Conservation (phyloP, 2,888 invertebrate genomes). For the Atherix ibis region DNA sequence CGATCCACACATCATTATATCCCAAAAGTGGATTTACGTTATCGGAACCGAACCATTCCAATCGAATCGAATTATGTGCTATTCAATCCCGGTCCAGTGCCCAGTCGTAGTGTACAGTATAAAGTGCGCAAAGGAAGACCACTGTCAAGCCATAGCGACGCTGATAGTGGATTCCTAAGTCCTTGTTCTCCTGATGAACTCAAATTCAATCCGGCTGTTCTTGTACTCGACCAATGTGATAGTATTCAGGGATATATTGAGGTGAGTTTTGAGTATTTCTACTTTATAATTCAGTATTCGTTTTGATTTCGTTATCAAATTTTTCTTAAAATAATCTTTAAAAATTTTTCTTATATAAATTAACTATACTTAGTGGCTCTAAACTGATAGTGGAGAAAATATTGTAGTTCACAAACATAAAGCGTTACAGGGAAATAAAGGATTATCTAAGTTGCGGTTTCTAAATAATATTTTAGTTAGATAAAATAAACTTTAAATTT, state of each 20-base stretch:
- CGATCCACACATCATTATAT: constrained; percentile 7
- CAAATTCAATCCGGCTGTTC: constrained; percentile 25
- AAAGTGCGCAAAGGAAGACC: constrained; percentile 30
- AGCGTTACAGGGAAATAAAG: too few relatives aligned
- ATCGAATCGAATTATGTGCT: constrained; percentile 31
- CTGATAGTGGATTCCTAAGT: constrained; percentile 47
- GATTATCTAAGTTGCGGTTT: too few relatives aligned
- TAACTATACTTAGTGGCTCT: too few relatives aligned
- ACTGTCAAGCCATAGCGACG: constrained; percentile 38
- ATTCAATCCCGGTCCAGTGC: constrained; percentile 31
- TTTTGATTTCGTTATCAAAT: too few relatives aligned
- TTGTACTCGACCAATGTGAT: constrained; percentile 31
- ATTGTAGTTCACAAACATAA: too few relatives aligned
- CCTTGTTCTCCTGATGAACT: constrained; percentile 43
- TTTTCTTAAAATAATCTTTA: too few relatives aligned
- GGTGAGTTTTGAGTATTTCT: constrained; percentile 21
- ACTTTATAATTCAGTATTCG: too few relatives aligned
- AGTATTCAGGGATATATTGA: constrained; percentile 32
- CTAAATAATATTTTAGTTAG: too few relatives aligned
- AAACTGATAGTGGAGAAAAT: too few relatives aligned
- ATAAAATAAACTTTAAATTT: too few relatives aligned
- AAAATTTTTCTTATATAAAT: too few relatives aligned
- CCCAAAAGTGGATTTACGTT: constrained; percentile 15
- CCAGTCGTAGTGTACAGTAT: constrained; percentile 28
- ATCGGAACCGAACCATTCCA: constrained; percentile 27